A percentile compares a stretch with the other conserved stretches of the same genome.
phyloP scores from a whole-genome alignment of 2,888 invertebrate genomes.

The Stenodera caucasica region DNA sequence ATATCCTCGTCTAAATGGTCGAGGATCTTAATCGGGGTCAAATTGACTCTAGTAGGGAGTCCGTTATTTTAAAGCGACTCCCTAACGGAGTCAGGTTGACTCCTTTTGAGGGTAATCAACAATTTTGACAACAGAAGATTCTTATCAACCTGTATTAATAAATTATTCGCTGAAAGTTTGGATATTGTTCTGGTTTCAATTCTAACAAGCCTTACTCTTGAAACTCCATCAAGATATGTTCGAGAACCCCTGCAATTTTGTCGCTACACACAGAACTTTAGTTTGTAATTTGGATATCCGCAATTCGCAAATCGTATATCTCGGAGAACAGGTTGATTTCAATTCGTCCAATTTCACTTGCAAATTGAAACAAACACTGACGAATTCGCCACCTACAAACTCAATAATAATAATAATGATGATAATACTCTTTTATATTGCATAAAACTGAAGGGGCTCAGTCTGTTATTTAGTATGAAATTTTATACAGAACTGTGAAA shows the following conservation, averaged over 20 bases:
- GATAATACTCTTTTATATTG: neutral
- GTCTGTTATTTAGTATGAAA: too few relatives aligned
- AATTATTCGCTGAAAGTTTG: too few relatives aligned
- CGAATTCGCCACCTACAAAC: neutral
- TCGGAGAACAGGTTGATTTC: conserved; percentile 29
- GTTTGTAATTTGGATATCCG: conserved; percentile 8
- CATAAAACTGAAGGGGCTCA: too few relatives aligned
- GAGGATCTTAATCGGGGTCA: conserved; percentile 78
- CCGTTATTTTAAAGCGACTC: conserved; percentile 87
- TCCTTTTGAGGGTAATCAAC: conserved; percentile 75
- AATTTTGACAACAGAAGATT: too few relatives aligned
- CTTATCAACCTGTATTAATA: too few relatives aligned
- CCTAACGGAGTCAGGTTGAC: conserved; percentile 98
- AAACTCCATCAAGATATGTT: neutral
- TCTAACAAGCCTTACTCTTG: too few relatives aligned
- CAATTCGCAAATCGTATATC: conserved; percentile 9
- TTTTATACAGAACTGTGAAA: neutral
- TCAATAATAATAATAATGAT: too few relatives aligned
- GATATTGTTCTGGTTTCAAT: too few relatives aligned
- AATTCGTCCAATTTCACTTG: conserved; percentile 37
- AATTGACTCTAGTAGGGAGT: conserved; percentile 99
- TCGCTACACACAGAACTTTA: neutral
- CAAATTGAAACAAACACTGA: conserved; percentile 38
- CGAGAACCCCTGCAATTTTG: neutral
- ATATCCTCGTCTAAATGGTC: conserved; percentile 21